Evolutionary conservation across 2,888 invertebrate genomes (phyloP).

Genomic region (Aelia acuminata): DNA sequence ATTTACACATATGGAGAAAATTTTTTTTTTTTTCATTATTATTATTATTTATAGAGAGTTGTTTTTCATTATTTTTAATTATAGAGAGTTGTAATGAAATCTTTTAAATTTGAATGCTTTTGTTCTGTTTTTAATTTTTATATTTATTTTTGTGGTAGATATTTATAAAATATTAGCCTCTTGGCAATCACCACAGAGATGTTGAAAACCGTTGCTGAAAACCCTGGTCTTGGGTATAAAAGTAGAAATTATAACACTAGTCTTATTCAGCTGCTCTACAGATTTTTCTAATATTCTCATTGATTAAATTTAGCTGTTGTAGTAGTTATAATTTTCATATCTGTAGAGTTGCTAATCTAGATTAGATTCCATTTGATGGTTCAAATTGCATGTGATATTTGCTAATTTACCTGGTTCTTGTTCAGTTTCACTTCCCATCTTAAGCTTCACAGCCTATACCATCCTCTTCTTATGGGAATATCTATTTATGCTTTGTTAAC

Average conservation of each 20-base stretch:
- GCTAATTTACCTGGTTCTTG: conserved; percentile 38
- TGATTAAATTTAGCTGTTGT: not conserved
- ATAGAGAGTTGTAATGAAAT: too few species aligned
- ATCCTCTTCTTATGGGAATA: conserved; percentile 44
- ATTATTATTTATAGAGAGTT: too few species aligned
- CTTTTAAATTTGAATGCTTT: too few species aligned
- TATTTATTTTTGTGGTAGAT: not conserved
- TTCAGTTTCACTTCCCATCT: conserved; percentile 40
- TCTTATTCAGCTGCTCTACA: conserved; percentile 14
- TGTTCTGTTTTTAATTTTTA: too few species aligned
- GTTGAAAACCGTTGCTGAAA: not conserved
- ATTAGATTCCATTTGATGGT: not conserved
- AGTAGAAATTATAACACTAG: not conserved
- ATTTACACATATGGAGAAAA: too few species aligned
- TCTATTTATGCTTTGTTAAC: not conserved
- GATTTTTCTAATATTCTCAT: not conserved
- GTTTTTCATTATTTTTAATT: not conserved
- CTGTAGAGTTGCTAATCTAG: conserved; percentile 13
- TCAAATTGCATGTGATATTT: conserved; percentile 16
- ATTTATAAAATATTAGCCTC: not conserved
- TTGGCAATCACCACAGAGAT: conserved; percentile 44
- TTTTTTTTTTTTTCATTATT: too few species aligned
- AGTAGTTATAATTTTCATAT: not conserved
- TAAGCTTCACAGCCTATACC: conserved; percentile 42
- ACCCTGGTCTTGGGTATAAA: conserved; percentile 38